Evolutionary conservation across 2,888 invertebrate genomes (phyloP).

Genomic region (Operophtera brumata): DNA sequence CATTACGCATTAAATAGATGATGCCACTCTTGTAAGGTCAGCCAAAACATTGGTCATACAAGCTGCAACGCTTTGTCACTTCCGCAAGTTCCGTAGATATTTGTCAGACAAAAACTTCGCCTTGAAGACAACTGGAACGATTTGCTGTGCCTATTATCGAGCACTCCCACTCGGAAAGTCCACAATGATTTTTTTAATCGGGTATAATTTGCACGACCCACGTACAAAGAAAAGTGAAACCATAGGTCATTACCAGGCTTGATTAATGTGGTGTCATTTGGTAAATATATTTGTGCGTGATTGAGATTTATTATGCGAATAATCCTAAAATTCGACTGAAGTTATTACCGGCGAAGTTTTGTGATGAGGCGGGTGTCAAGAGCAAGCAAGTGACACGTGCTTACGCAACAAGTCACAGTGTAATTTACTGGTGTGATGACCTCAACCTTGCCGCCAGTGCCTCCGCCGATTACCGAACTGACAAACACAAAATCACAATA

Average conservation of each 20-base stretch:
- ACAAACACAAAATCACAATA: slow-evolving; percentile 57
- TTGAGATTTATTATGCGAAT: slow-evolving; percentile 41
- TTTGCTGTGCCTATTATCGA: slow-evolving; percentile 35
- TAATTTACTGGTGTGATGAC: slow-evolving; percentile 57
- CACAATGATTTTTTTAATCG: slow-evolving; percentile 49
- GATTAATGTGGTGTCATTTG: slow-evolving; percentile 51
- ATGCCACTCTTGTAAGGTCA: slow-evolving; percentile 46
- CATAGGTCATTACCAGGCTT: slow-evolving; percentile 49
- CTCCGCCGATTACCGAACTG: slow-evolving; percentile 61
- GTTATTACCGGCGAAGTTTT: slow-evolving; percentile 28
- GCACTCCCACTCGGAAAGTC: slow-evolving; percentile 49
- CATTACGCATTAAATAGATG: slow-evolving; percentile 40
- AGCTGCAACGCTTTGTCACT: slow-evolving; percentile 49
- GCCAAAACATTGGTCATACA: slow-evolving; percentile 44
- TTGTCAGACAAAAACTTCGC: slow-evolving; percentile 45
- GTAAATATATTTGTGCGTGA: slow-evolving; percentile 42
- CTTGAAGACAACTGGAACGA: slow-evolving; percentile 45
- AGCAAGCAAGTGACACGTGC: slow-evolving; percentile 46
- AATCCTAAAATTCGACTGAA: slow-evolving; percentile 19
- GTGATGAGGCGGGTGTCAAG: slow-evolving; percentile 23
- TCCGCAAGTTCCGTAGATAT: slow-evolving; percentile 60
- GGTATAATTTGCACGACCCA: slow-evolving; percentile 42
- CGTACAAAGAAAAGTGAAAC: slow-evolving; percentile 58
- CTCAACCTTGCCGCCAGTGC: slow-evolving; percentile 71
- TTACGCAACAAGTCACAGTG: slow-evolving; percentile 61